Conservation (phyloP, 2,888 invertebrate genomes). For the Tipula lateralis region DNA sequence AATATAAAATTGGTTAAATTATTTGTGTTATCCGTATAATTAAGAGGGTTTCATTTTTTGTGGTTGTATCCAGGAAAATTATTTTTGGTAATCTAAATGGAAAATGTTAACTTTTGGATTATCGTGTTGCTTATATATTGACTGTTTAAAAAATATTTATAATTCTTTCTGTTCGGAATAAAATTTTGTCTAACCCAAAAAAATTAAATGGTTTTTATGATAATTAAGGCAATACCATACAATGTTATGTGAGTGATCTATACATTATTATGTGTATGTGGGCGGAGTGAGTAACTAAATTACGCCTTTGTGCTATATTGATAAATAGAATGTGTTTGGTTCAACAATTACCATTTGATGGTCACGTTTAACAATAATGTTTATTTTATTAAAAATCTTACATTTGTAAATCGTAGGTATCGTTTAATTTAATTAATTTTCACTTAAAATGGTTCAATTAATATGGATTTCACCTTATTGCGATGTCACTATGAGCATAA, state of each 20-base stretch:
- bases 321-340: too few relatives aligned
- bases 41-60: not conserved
- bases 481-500: too few relatives aligned
- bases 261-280: not conserved
- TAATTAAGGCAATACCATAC: not conserved
- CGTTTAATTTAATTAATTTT: too few relatives aligned
- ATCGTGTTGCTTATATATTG: constrained; percentile 13
- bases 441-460: too few relatives aligned
- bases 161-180: not conserved
- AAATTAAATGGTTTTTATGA: constrained; percentile 12
- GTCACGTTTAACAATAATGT: too few relatives aligned
- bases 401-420: too few relatives aligned
- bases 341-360: too few relatives aligned
- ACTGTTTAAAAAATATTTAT: not conserved
- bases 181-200: not conserved
- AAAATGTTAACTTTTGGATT: not conserved
- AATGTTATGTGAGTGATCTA: not conserved
- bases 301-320: too few relatives aligned
- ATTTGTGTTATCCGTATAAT: not conserved
- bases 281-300: too few relatives aligned
- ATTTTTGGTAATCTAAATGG: not conserved
- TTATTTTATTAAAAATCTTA: too few relatives aligned
- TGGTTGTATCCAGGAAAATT: not conserved
- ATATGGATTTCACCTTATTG: too few relatives aligned
- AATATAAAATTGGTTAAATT: not conserved